phyloP scores from a whole-genome alignment of 2,113 vertebrate species.

The Stigmatopora argus region DNA sequence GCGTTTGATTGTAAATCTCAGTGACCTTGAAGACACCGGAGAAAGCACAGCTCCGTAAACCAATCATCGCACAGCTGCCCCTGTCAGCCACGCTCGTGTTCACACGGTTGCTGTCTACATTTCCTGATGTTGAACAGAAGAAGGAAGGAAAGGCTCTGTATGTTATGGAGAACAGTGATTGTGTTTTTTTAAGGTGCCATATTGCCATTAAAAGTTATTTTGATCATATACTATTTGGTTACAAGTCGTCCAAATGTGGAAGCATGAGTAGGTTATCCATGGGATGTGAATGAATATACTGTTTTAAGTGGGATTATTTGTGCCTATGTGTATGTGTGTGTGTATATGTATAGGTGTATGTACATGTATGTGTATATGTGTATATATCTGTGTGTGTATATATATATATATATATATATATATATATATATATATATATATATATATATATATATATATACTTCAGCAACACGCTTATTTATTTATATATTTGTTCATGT shows the following conservation, averaged over 20 bases:
- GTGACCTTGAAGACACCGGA: slow-evolving; percentile 87
- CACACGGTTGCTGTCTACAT: slow-evolving; percentile 70
- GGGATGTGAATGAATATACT: no score
- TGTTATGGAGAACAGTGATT: slow-evolving; percentile 34
- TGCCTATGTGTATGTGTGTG: no score
- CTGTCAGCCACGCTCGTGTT: slow-evolving; percentile 80
- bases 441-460: no score
- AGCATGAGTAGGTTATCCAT: no score
- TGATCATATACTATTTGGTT: slow-evolving; percentile 21
- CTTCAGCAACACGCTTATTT: no score
- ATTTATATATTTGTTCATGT: no score
- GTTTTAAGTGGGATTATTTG: no score
- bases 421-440: no score
- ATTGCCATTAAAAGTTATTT: slow-evolving; percentile 2
- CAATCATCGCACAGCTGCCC: slow-evolving; percentile 83
- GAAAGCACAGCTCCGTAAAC: slow-evolving; percentile 87
- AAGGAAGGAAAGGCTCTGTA: slow-evolving; percentile 36
- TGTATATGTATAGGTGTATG: no score
- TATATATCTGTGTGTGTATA: no score
- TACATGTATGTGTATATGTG: no score
- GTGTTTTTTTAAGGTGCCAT: slow-evolving; percentile 32
- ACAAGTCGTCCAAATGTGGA: not conserved
- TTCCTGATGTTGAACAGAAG: slow-evolving; percentile 66
- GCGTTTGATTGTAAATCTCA: slow-evolving; percentile 87
- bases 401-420: no score